phyloP scores from a whole-genome alignment of 2,797 vertebrate genomes.

The Diplodus puntazzo region DNA sequence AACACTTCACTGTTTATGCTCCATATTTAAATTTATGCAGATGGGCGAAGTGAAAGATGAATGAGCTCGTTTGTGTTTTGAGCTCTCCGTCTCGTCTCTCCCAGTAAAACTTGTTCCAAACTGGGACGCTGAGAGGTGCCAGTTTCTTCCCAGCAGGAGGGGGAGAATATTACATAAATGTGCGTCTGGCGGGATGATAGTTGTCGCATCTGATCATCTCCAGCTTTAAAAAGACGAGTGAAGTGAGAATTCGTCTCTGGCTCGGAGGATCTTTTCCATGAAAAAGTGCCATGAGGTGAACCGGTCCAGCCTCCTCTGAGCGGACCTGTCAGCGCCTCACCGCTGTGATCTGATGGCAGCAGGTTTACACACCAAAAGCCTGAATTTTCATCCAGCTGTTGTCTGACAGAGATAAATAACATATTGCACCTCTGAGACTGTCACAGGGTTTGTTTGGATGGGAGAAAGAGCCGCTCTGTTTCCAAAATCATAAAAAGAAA shows the following conservation, averaged over 20 bases:
- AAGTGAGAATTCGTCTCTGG: background rate
- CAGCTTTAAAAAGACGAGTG: background rate
- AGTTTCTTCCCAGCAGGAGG: background rate
- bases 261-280: background rate
- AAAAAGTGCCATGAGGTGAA: background rate
- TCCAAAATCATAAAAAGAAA: background rate
- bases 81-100: constrained; percentile 2
- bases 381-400: constrained; percentile 21
- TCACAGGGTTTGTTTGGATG: background rate
- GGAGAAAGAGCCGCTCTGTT: background rate
- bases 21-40: constrained; percentile 71
- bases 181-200: background rate
- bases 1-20: constrained; percentile 61
- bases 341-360: constrained; percentile 8
- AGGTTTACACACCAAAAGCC: constrained; percentile 9
- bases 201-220: background rate
- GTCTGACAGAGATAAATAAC: constrained; percentile 1
- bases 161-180: background rate
- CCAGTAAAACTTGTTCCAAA: constrained; percentile 27
- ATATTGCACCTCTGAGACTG: background rate
- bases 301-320: background rate
- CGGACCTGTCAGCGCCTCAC: constrained; percentile 9
- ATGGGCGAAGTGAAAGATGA: constrained; percentile 59
- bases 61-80: constrained; percentile 66
- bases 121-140: constrained; percentile 1